A percentile compares a stretch with the other conserved stretches of the same genome.
These are phyloP conservation scores for Apogon talboti DNA, from an alignment of 2,797 vertebrate genomes.

Conservation along the genomic window DNA sequence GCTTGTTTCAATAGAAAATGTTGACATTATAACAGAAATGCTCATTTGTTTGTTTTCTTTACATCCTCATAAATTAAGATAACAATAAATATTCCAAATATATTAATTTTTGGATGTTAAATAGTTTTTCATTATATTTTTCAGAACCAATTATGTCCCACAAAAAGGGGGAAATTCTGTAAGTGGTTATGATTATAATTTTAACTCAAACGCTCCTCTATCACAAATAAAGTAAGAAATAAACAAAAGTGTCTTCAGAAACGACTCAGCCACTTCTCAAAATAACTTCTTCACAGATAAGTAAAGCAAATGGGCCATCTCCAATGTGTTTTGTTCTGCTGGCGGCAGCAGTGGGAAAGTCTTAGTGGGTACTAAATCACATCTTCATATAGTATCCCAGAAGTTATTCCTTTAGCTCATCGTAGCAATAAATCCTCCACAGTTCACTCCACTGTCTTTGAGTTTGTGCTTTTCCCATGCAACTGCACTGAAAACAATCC, in stretches of 20 bases:
- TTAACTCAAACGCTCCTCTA: conserved; percentile 43
- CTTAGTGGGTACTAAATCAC: conserved; percentile 15
- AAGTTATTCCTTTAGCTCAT: conserved; percentile 31
- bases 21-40: background rate
- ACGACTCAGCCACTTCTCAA: conserved; percentile 32
- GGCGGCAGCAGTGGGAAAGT: conserved; percentile 4
- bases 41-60: conserved; percentile 19
- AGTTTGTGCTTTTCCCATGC: conserved; percentile 25
- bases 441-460: conserved; percentile 5
- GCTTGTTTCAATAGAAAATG: conserved; percentile 23
- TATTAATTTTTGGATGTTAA: conserved; percentile 74
- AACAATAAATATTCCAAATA: conserved; percentile 81
- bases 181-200: conserved; percentile 1
- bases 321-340: conserved; percentile 12
- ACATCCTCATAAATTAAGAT: conserved; percentile 54
- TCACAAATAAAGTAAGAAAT: conserved; percentile 54
- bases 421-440: conserved; percentile 8
- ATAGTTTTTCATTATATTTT: conserved; percentile 58
- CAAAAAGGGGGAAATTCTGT: conserved; percentile 8
- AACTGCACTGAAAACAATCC: conserved; percentile 3
- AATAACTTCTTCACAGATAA: conserved; percentile 56
- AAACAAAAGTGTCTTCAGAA: conserved; percentile 28
- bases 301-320: conserved; percentile 23
- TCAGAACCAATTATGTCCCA: conserved; percentile 48
- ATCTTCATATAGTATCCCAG: conserved; percentile 24